These are phyloP conservation scores for Meriones psammophilus DNA, from an alignment of 2,797 vertebrate species.

Conservation along the genomic window DNA sequence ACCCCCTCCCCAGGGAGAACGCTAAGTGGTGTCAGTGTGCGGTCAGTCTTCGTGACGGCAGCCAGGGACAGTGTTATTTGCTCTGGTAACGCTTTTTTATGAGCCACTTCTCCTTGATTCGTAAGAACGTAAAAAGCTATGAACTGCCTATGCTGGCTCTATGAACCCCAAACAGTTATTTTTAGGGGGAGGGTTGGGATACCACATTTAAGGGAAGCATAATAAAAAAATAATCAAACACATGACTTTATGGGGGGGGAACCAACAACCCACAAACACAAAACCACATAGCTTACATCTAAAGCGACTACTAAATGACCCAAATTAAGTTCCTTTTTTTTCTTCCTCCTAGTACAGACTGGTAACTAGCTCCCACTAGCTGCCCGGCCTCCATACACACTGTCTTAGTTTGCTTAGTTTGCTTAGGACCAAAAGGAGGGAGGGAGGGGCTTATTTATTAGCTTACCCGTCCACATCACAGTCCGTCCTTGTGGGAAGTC, in stretches of 20 bases:
- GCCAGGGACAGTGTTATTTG: neutral
- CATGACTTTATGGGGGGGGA: neutral
- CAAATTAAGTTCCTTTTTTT: conserved; percentile 27
- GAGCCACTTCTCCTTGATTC: neutral
- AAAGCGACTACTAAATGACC: neutral
- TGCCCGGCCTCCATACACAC: neutral
- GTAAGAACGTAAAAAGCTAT: neutral
- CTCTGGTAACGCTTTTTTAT: neutral
- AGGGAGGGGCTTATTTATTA: neutral
- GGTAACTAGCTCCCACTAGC: neutral
- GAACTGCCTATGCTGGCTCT: neutral
- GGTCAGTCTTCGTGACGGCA: neutral
- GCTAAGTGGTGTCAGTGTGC: neutral
- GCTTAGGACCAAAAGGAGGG: neutral
- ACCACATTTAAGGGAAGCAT: neutral
- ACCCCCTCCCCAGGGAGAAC: neutral
- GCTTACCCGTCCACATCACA: neutral
- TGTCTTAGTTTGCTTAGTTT: neutral
- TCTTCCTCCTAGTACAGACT: neutral
- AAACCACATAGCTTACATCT: neutral
- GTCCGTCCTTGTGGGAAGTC: neutral
- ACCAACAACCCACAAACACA: neutral
- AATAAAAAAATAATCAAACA: neutral
- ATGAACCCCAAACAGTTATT: neutral
- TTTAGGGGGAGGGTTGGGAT: neutral